Percentiles rank a stretch among this genome's conserved stretches.
Evolutionary conservation across 2,888 invertebrate genomes (phyloP).

Genomic region (Anoplius nigerrimus): DNA sequence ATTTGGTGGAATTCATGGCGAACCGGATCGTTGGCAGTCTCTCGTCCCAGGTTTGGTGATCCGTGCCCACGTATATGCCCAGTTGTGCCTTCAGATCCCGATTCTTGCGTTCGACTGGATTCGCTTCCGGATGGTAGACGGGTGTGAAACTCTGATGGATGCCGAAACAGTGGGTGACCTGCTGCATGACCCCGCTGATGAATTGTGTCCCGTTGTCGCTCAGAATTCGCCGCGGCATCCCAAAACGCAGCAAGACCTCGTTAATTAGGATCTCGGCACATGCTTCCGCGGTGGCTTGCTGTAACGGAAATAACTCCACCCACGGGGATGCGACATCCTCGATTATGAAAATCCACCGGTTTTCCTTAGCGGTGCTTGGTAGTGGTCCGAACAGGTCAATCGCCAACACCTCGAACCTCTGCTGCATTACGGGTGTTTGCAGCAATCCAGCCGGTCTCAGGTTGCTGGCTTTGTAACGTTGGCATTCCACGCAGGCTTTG

Average conservation of each 20-base stretch:
- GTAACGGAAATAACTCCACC: constrained; percentile 64
- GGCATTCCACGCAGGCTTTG: constrained; percentile 56
- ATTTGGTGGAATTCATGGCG: constrained; percentile 66
- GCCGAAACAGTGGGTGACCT: constrained; percentile 51
- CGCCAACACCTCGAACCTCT: constrained; percentile 62
- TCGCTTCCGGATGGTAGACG: too few species aligned
- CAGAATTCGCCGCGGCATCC: constrained; percentile 60
- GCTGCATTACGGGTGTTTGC: too few species aligned
- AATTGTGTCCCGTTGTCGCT: constrained; percentile 69
- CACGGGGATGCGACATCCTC: constrained; percentile 51
- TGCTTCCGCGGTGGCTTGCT: constrained; percentile 56
- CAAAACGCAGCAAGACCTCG: constrained; percentile 66
- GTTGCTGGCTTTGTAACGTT: constrained; percentile 61
- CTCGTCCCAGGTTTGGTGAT: constrained; percentile 60
- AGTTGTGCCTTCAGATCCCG: constrained; percentile 64
- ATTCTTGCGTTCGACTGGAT: constrained; percentile 64
- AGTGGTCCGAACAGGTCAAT: constrained; percentile 64
- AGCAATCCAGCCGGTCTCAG: constrained; percentile 63
- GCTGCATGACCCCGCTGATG: constrained; percentile 64
- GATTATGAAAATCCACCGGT: constrained; percentile 46
- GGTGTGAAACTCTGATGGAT: too few species aligned
- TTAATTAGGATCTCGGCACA: constrained; percentile 59
- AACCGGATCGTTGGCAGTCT: constrained; percentile 66
- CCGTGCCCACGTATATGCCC: constrained; percentile 50
- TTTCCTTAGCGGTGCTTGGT: constrained; percentile 5